A percentile compares a stretch with the other conserved stretches of the same genome.
phyloP scores from a whole-genome alignment of 2,797 vertebrate species.

The Amniataba percoides region DNA sequence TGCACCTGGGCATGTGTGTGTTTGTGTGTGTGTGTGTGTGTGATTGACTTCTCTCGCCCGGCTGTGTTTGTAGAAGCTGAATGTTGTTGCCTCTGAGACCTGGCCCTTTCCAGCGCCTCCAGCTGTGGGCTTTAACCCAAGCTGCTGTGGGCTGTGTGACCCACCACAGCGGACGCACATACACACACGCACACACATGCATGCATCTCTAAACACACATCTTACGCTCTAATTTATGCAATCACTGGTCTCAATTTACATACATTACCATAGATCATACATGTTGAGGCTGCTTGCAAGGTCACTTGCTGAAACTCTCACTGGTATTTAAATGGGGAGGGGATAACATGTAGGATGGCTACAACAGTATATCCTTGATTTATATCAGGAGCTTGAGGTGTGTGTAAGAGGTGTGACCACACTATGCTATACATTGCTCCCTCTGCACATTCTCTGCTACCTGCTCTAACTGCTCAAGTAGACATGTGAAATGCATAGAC shows the following conservation, averaged over 20 bases:
- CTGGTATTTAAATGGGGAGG: slow-evolving; percentile 40
- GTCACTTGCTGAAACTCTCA: slow-evolving; percentile 59
- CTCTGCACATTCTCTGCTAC: slow-evolving; percentile 4
- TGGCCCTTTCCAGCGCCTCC: slow-evolving; percentile 55
- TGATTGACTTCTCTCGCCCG: slow-evolving; percentile 28
- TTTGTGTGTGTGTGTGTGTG: slow-evolving; percentile 9
- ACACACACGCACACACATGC: slow-evolving; percentile 17
- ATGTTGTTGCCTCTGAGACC: slow-evolving; percentile 64
- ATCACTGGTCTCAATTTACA: slow-evolving; percentile 76
- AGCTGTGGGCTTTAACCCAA: slow-evolving; percentile 66
- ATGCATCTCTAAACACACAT: slow-evolving; percentile 54
- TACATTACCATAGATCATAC: slow-evolving; percentile 80
- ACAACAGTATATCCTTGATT: slow-evolving; percentile 23
- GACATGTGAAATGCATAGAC: slow-evolving; percentile 56
- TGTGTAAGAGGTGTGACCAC: slow-evolving; percentile 10
- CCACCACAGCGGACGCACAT: slow-evolving; percentile 45
- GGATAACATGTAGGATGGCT: slow-evolving; percentile 33
- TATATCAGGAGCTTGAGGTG: slow-evolving; percentile 26
- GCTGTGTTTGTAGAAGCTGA: slow-evolving; percentile 62
- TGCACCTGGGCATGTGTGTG: slow-evolving; percentile 34
- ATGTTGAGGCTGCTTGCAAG: slow-evolving; percentile 73
- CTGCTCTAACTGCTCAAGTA: slow-evolving; percentile 39
- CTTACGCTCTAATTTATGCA: slow-evolving; percentile 77
- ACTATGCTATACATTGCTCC: neutral
- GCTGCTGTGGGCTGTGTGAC: slow-evolving; percentile 49